phyloP scores from a whole-genome alignment of 2,888 invertebrate species.

The Drosophila melanosoma region DNA sequence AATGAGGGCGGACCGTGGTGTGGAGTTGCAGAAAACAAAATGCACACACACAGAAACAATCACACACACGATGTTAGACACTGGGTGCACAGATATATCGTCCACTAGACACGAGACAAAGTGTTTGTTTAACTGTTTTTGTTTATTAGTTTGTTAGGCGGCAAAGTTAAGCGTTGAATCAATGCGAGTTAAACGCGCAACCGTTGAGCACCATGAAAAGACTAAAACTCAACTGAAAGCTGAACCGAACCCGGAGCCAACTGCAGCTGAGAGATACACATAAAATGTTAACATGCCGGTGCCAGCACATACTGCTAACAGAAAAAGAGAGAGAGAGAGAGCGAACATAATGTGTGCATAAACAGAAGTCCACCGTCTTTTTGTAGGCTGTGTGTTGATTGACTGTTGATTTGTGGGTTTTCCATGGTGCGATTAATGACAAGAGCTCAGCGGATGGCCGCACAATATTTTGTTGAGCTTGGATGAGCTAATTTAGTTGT shows the following conservation, averaged over 20 bases:
- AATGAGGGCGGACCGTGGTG: slow-evolving; percentile 75
- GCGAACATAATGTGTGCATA: slow-evolving; percentile 3
- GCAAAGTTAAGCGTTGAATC: slow-evolving; percentile 22
- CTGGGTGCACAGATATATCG: slow-evolving; percentile 10
- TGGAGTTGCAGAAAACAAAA: slow-evolving; percentile 45
- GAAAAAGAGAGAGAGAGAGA: slow-evolving; percentile 18
- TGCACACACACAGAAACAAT: slow-evolving; percentile 41
- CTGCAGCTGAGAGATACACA: slow-evolving; percentile 46
- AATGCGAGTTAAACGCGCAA: slow-evolving; percentile 42
- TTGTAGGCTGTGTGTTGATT: slow-evolving; percentile 62
- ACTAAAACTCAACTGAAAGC: slow-evolving; percentile 68
- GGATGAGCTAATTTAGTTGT: slow-evolving; percentile 46
- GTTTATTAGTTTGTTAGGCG: slow-evolving; percentile 62
- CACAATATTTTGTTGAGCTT: slow-evolving; percentile 66
- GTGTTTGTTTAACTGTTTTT: slow-evolving; percentile 71
- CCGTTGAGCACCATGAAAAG: slow-evolving; percentile 70
- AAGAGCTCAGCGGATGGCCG: slow-evolving; percentile 57
- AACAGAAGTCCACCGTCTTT: neutral
- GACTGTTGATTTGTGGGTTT: slow-evolving; percentile 72
- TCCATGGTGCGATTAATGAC: slow-evolving; percentile 69
- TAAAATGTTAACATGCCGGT: slow-evolving; percentile 45
- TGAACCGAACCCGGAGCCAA: slow-evolving; percentile 25
- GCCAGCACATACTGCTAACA: slow-evolving; percentile 11
- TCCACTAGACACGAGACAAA: slow-evolving; percentile 59
- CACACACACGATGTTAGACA: slow-evolving; percentile 12